These are phyloP conservation scores for Clarias platycephalus DNA, from an alignment of 2,797 vertebrate genomes.

Conservation along the genomic window DNA sequence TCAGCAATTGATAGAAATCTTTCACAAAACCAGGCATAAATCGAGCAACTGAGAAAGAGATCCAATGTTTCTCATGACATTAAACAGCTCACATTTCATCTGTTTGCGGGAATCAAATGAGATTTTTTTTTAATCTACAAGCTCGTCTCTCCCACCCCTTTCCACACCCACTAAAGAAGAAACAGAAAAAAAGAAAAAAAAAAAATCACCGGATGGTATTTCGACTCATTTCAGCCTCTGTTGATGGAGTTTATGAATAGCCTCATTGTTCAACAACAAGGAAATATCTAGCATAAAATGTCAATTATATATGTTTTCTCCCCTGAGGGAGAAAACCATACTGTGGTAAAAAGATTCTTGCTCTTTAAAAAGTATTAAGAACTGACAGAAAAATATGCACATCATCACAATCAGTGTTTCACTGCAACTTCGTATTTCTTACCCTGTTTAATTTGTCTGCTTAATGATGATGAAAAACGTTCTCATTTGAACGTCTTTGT, in stretches of 20 bases:
- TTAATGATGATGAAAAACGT: slow-evolving; percentile 5
- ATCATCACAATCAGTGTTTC: neutral
- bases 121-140: neutral
- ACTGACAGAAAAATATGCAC: slow-evolving; percentile 16
- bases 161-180: neutral
- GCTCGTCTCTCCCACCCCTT: neutral
- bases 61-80: neutral
- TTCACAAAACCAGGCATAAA: no score
- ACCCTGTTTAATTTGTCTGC: neutral
- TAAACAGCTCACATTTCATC: slow-evolving; percentile 27
- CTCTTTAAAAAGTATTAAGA: neutral
- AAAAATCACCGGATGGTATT: slow-evolving; percentile 17
- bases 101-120: slow-evolving; percentile 9
- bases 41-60: neutral
- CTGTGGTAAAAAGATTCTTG: neutral
- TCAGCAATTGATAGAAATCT: neutral
- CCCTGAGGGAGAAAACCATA: neutral
- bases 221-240: slow-evolving; percentile 10
- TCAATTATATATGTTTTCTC: slow-evolving; percentile 26
- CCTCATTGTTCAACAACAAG: slow-evolving; percentile 49
- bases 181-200: neutral
- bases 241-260: slow-evolving; percentile 47
- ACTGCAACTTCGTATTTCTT: neutral
- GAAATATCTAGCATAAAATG: slow-evolving; percentile 42
- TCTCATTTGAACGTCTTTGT: neutral